Conservation (phyloP, 1,140 invertebrate genomes). For the Diorhabda carinulata region DNA sequence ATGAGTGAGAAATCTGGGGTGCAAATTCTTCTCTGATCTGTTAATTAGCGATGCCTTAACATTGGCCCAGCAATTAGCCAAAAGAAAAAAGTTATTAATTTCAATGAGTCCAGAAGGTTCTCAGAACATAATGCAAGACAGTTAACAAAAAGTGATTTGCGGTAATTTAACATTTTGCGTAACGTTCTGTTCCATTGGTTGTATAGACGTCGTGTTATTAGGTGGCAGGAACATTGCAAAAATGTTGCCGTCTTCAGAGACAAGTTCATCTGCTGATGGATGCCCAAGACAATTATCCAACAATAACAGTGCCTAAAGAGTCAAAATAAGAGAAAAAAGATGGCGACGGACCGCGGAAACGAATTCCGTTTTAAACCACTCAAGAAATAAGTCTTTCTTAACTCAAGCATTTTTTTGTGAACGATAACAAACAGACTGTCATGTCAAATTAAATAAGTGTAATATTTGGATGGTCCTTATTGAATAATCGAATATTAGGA, state of each 20-base stretch:
- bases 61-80: too few relatives aligned
- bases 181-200: constrained; percentile 42
- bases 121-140: constrained; percentile 23
- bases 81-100: constrained; percentile 14
- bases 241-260: constrained; percentile 40
- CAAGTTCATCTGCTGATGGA: too few relatives aligned
- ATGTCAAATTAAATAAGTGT: too few relatives aligned
- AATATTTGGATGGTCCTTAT: too few relatives aligned
- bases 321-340: constrained; percentile 19
- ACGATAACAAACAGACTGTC: constrained; percentile 39
- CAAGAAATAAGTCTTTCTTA: too few relatives aligned
- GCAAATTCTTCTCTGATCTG: constrained; percentile 10
- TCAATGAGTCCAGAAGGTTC: constrained; percentile 24
- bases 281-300: too few relatives aligned
- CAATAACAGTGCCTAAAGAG: constrained; percentile 22
- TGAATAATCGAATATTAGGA: too few relatives aligned
- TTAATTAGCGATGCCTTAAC: too few relatives aligned
- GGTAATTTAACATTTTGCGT: constrained; percentile 24
- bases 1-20: not conserved
- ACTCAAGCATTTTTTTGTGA: constrained; percentile 39
- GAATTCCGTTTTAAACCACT: constrained; percentile 20
- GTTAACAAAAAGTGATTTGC: constrained; percentile 15
- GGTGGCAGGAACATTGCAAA: constrained; percentile 45
- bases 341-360: constrained; percentile 16
- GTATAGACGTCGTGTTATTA: constrained; percentile 43